Conservation (phyloP, 2,113 vertebrate species). For the Astatoreochromis straeleni region DNA sequence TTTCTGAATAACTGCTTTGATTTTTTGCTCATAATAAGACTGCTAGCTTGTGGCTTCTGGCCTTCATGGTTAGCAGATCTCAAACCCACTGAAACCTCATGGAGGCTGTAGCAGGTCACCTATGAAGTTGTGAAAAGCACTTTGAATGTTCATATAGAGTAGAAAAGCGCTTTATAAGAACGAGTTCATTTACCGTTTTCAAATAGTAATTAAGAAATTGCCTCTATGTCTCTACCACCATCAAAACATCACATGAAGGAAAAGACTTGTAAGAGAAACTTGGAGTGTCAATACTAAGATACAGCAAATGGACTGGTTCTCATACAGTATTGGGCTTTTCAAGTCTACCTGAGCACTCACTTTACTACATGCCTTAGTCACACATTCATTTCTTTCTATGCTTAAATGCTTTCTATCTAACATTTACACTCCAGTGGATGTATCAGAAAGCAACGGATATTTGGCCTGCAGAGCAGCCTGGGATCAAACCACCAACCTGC, state of each 20-base stretch:
- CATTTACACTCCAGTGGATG: neutral
- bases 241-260: neutral
- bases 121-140: neutral
- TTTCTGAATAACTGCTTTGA: neutral
- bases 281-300: neutral
- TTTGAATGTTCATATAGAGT: neutral
- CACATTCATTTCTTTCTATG: neutral
- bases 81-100: neutral
- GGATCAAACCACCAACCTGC: neutral
- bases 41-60: neutral
- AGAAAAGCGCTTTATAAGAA: neutral
- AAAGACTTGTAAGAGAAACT: neutral
- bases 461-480: neutral
- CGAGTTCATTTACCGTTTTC: neutral
- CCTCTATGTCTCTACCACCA: neutral
- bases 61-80: neutral
- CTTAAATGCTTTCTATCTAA: neutral
- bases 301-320: neutral
- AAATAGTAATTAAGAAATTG: neutral
- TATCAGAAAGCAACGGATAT: neutral
- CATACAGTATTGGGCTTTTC: neutral
- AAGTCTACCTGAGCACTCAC: neutral
- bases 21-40: neutral
- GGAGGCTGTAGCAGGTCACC: neutral
- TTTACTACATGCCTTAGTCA: neutral